Conservation (phyloP, 1,140 invertebrate genomes). For the Neelides sp. region DNA sequence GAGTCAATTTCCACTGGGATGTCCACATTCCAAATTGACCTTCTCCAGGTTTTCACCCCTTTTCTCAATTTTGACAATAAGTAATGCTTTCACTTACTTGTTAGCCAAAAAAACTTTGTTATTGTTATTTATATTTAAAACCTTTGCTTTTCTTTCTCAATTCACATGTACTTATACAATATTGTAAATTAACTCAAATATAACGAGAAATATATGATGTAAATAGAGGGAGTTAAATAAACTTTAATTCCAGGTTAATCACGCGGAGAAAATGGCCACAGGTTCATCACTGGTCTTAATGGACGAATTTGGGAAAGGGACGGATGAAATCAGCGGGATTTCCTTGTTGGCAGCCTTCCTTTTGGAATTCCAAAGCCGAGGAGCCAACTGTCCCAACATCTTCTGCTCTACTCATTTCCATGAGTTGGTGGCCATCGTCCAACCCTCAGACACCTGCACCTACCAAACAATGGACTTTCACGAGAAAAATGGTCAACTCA, state of each 20-base stretch:
- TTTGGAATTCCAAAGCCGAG: constrained; percentile 47
- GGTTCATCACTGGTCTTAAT: constrained; percentile 60
- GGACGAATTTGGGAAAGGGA: constrained; percentile 87
- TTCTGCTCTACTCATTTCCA: constrained; percentile 66
- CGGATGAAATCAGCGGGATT: constrained; percentile 58
- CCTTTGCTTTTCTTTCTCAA: constrained; percentile 4
- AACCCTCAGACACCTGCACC: constrained; percentile 38
- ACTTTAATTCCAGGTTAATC: constrained; percentile 53
- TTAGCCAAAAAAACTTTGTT: not conserved
- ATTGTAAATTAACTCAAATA: not conserved
- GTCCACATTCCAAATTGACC: constrained; percentile 72
- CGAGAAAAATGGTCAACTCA: constrained; percentile 41
- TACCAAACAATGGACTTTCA: constrained; percentile 45
- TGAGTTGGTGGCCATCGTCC: constrained; percentile 45
- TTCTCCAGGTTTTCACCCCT: constrained; percentile 50
- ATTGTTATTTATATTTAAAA: not conserved
- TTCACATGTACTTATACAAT: constrained; percentile 4
- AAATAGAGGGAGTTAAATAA: too few species aligned
- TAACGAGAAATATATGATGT: too few species aligned
- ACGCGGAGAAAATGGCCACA: constrained; percentile 50
- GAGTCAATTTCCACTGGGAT: constrained; percentile 64
- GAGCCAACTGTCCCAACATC: constrained; percentile 52
- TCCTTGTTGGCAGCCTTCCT: constrained; percentile 53
- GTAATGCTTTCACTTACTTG: too few species aligned
- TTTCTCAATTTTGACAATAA: not conserved